phyloP scores from a whole-genome alignment of 2,797 vertebrate species.

The Onychomys arenicola region DNA sequence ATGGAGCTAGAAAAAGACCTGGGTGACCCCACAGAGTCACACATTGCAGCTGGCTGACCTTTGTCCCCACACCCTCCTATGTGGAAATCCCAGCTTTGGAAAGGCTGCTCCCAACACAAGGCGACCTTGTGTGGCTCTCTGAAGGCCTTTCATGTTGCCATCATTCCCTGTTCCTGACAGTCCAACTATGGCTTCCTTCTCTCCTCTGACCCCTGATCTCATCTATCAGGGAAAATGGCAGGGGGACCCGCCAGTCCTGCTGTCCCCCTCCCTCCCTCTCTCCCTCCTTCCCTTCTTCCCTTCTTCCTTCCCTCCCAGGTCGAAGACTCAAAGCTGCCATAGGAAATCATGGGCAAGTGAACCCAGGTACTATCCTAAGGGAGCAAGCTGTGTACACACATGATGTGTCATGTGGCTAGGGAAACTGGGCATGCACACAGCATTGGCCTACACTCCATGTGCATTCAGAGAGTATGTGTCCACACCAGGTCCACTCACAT shows the following conservation, averaged over 20 bases:
- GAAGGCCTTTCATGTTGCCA: slow-evolving; percentile 3
- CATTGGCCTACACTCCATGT: too few species aligned
- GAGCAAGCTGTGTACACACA: neutral
- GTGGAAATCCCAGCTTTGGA: neutral
- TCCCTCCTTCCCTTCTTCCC: too few species aligned
- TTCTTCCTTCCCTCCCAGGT: neutral
- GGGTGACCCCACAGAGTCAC: neutral
- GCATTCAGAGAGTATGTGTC: neutral
- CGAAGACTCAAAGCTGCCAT: neutral
- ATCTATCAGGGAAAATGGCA: fast-evolving
- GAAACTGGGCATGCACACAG: neutral
- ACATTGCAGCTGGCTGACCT: fast-evolving
- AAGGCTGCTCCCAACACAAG: slow-evolving; percentile 33
- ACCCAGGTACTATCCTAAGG: neutral
- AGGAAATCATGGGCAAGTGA: neutral
- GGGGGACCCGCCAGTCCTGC: neutral
- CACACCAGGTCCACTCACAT: too few species aligned
- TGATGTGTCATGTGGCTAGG: neutral
- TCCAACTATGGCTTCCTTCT: neutral
- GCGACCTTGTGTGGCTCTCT: slow-evolving; percentile 64
- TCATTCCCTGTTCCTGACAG: neutral
- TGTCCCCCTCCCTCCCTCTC: neutral
- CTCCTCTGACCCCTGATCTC: neutral
- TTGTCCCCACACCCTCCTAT: neutral
- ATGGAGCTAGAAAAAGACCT: neutral